Base-by-base conservation (phyloP, 2,888 invertebrate species). In the Eremobia ochroleuca region DNA sequence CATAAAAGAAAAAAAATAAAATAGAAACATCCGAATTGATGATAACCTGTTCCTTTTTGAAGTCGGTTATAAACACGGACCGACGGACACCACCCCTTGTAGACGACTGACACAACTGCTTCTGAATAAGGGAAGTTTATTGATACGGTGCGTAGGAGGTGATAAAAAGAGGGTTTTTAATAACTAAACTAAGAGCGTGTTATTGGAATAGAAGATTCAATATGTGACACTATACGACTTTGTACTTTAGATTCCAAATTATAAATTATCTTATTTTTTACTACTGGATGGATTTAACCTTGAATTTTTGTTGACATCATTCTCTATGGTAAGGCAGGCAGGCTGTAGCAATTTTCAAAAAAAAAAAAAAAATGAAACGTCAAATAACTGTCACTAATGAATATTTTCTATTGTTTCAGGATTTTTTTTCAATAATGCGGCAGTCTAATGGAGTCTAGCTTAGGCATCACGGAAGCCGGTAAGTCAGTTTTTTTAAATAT, bases 391-490 rank as follows among this genome's bases (percentile, higher is more conserved):
- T 62, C 18, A 68, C 28, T 86, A 64, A 84, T 37, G 0, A 43
- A 31, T 28, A 18, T 40, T 43, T 79, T 81, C 31, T 88, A 88
- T 95, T 95, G 94, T 96, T 96, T 73, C 96, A 96, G 96, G 94
- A 93, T 96, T 95, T 93, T 84, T 94, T 95, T 94, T 93, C 94
- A 95, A 96, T 95, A 94, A 96, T 96, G 96, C 95, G 93, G 94
- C 94, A 91, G 92, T 93, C 93, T 92, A 89, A 95, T 95, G 96
- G 94, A 94, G 93, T 92, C 93, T 95, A 96, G 95, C 94, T 95
- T 94, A 92, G 93, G 92, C 93, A 93, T 91, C 89, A 91, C 92
- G 92, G 93, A 94, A 94, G 92, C 96, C 94, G 95, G 96, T 96
- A 79, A 96, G 96, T 94, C 64, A 69, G 4, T 72, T 68, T 77